Evolutionary conservation across 92 coral and sea anemone species (phyloP), one percentile per base, ranked within the genome.

Genomic region (Hydrozoanthus gracilis): DNA sequence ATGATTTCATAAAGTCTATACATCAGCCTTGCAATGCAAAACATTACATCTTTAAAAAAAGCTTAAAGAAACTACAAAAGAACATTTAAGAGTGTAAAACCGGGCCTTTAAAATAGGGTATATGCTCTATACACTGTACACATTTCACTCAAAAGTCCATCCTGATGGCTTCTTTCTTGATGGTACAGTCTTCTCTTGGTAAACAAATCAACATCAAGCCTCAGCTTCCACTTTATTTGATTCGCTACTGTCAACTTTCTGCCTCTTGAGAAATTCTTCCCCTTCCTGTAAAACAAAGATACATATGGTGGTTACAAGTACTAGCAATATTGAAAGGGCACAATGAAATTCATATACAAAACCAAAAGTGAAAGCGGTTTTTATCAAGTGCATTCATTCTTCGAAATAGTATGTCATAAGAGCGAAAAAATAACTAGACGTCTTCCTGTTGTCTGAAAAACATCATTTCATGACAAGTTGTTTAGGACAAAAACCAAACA

Each of bases 91-190:
- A 16, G 74, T 80, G 85, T 80, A 80, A 50, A 80, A 80, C 17
- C 8, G 74, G 51, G 85, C 73, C 20, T 39, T 80, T 66, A 49
- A 64, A 65, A 80, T 80, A 48, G 56, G 46, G 65, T 79, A 80
- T 78, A 45, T 48, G 73, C 17, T 80, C 85, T 80, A 65, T 65
- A 80, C 73, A 80, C 85, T 79, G 84, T 80, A 80, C 85, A 65
- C 62, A 80, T 46, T 18, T 46, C 11, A 15, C 70, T 65, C 18
- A 64, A 65, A 74, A 80, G 85, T 76, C 82, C 82, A 76, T 76
- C 82, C 82, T 2, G 82, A 76, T 76, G 72, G 72, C 72, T 79
- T 66, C 49, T 49, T 45, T 60, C 68, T 77, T 77, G 71, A 64
- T 45, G 84, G 84, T 65, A 80, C 85, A 80, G 85, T 80, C 54